phyloP scores from a whole-genome alignment of 2,888 invertebrate genomes.

The Liposcelis brunnea region DNA sequence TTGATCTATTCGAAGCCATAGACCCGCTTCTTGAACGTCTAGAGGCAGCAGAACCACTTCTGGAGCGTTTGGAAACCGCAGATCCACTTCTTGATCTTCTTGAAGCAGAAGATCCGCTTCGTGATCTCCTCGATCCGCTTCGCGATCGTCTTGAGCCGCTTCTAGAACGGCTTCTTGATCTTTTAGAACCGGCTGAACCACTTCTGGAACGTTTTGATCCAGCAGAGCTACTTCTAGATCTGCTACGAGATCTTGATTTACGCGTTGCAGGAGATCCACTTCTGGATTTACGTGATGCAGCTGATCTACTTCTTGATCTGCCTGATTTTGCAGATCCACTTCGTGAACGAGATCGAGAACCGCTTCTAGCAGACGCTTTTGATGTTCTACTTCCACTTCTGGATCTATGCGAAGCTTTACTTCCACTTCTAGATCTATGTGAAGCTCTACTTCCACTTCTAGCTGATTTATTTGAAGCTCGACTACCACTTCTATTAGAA shows the following conservation, averaged over 20 bases:
- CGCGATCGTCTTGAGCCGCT: neutral
- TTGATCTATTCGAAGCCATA: no score
- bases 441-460: no score
- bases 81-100: conserved; percentile 18
- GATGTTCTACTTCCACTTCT: no score
- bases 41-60: conserved; percentile 18
- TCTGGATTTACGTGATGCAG: neutral
- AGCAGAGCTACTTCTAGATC: conserved; percentile 14
- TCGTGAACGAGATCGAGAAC: neutral
- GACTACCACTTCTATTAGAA: no score
- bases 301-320: neutral
- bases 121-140: conserved; percentile 12
- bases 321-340: neutral
- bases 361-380: no score
- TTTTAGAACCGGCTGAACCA: conserved; percentile 9
- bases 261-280: neutral
- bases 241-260: neutral
- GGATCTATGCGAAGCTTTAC: no score
- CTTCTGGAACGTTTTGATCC: conserved; percentile 15
- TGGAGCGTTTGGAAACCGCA: conserved; percentile 16
- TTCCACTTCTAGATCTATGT: no score
- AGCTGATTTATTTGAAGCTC: no score
- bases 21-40: conserved; percentile 16
- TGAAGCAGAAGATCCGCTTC: conserved; percentile 17
- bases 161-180: neutral